Evolutionary conservation across 2,888 invertebrate genomes (phyloP).

Genomic region (Cantharis rustica): DNA sequence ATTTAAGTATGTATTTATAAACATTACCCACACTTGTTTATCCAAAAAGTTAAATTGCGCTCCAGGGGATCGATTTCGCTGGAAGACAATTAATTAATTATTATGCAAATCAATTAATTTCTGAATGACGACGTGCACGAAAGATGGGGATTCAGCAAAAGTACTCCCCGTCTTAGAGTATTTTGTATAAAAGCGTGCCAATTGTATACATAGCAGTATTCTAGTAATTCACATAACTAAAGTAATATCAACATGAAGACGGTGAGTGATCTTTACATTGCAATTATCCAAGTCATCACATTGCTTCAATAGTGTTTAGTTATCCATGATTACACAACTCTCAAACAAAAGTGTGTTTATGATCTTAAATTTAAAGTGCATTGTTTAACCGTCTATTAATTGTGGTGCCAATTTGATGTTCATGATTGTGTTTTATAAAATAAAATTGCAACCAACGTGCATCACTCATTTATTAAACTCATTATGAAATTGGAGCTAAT

Average conservation of each 20-base stretch:
- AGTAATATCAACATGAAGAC: slow-evolving; percentile 34
- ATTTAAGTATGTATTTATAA: background rate
- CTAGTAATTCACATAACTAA: background rate
- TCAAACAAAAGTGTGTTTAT: background rate
- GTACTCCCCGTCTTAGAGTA: slow-evolving; percentile 21
- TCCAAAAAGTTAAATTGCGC: slow-evolving; percentile 23
- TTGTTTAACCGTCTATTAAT: background rate
- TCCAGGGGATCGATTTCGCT: slow-evolving; percentile 13
- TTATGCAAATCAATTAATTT: slow-evolving; percentile 25
- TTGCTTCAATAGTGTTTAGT: background rate
- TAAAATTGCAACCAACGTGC: background rate
- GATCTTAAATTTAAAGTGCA: background rate
- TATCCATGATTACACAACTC: background rate
- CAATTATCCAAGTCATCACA: background rate
- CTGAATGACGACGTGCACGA: slow-evolving; percentile 9
- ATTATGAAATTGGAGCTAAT: background rate
- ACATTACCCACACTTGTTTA: background rate
- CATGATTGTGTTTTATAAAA: background rate
- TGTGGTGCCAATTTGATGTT: background rate
- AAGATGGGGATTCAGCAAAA: slow-evolving; percentile 22
- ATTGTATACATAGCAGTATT: background rate
- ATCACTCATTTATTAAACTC: background rate
- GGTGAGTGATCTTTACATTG: slow-evolving; percentile 35
- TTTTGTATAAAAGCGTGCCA: slow-evolving; percentile 6
- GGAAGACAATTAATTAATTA: slow-evolving; percentile 24